These are phyloP conservation scores for Lateolabrax maculatus DNA, from an alignment of 2,797 vertebrate genomes.

Conservation along the genomic window DNA sequence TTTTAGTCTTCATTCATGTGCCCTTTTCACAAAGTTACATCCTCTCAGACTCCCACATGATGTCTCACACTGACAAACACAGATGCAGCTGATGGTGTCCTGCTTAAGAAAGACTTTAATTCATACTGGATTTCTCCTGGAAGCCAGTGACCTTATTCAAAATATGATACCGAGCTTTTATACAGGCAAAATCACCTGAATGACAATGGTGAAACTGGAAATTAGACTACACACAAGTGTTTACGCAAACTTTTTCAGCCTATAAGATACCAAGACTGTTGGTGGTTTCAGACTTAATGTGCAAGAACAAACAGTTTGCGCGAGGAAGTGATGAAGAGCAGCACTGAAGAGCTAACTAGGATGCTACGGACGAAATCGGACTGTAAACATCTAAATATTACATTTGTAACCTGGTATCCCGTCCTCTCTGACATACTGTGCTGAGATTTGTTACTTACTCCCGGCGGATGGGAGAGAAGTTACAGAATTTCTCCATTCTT, in stretches of 20 bases:
- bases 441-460: too few relatives aligned
- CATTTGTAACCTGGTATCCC: not conserved
- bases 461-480: not conserved
- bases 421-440: not conserved
- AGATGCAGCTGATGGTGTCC: not conserved
- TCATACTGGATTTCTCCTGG: not conserved
- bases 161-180: not conserved
- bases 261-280: not conserved
- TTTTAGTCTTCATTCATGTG: not conserved
- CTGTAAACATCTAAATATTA: not conserved
- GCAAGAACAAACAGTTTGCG: not conserved
- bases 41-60: not conserved
- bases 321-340: not conserved
- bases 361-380: not conserved
- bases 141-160: not conserved
- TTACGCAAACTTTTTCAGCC: not conserved
- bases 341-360: not conserved
- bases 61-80: conserved; percentile 3
- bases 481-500: too few relatives aligned
- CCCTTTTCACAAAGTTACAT: not conserved
- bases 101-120: not conserved
- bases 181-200: not conserved
- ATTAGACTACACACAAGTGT: not conserved
- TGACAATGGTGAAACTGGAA: not conserved
- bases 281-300: not conserved